These are phyloP conservation scores for Cotesia chilonis DNA, from an alignment of 1,140 invertebrate species.

Conservation along the genomic window DNA sequence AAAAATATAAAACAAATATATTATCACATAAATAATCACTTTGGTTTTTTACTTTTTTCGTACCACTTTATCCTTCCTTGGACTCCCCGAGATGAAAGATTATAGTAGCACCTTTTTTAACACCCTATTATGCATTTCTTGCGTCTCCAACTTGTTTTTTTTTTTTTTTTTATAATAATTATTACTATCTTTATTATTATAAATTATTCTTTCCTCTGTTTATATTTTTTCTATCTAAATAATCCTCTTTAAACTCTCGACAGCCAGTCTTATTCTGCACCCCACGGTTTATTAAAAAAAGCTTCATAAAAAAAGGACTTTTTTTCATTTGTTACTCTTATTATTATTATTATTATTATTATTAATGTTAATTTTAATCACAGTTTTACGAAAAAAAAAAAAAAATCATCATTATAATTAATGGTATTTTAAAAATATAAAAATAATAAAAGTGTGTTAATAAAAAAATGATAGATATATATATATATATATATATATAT, in stretches of 20 bases:
- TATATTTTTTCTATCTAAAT: neutral
- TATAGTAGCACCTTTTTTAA: slow-evolving; percentile 23
- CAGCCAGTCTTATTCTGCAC: neutral
- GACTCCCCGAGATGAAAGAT: slow-evolving; percentile 16
- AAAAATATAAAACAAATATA: neutral
- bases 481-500: too few relatives aligned
- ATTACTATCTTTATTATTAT: neutral
- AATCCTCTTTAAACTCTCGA: too few relatives aligned
- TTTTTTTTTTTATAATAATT: neutral
- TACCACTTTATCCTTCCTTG: slow-evolving; percentile 23
- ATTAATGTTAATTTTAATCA: too few relatives aligned
- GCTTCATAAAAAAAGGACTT: too few relatives aligned
- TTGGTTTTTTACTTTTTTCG: slow-evolving; percentile 8
- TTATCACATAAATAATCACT: slow-evolving; percentile 1
- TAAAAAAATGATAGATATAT: too few relatives aligned
- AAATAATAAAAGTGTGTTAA: too few relatives aligned
- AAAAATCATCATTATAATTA: too few relatives aligned
- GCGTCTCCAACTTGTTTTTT: neutral
- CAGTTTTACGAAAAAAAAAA: too few relatives aligned
- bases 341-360: too few relatives aligned
- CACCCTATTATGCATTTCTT: slow-evolving; percentile 24
- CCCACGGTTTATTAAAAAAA: too few relatives aligned
- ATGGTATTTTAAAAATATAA: too few relatives aligned
- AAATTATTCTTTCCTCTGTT: neutral
- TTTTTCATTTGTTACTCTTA: too few relatives aligned